A percentile compares a stretch with the other conserved stretches of the same genome.
Conservation (phyloP, 2,113 vertebrate genomes). For the Phylloscopus whistleri region DNA sequence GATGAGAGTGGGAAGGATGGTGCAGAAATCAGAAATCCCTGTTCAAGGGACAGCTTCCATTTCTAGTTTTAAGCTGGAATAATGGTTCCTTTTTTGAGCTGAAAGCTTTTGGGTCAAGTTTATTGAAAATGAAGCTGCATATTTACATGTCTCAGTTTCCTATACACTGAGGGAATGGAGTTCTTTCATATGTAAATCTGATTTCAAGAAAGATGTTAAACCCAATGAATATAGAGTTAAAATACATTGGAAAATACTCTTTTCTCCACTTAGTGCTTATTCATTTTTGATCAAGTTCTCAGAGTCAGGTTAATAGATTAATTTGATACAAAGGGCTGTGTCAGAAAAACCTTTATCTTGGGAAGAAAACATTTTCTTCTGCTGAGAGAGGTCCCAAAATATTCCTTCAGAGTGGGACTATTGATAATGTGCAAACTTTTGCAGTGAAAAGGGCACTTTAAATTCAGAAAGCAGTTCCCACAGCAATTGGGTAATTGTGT, state of each 20-base stretch:
- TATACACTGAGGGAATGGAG: not conserved
- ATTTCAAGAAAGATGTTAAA: not conserved
- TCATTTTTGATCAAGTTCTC: not conserved
- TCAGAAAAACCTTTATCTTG: not conserved
- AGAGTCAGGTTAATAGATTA: not conserved
- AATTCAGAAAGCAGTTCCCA: not conserved
- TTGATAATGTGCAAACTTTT: not conserved
- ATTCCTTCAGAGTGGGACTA: not conserved
- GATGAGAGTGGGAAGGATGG: not conserved
- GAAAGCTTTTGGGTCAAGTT: not conserved
- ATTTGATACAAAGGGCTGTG: not conserved
- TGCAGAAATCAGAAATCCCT: not conserved
- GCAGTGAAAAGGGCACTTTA: not conserved
- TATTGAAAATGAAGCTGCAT: not conserved
- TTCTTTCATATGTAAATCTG: not conserved
- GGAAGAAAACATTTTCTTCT: not conserved
- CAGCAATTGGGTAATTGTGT: not conserved
- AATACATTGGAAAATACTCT: not conserved
- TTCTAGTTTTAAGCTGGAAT: not conserved
- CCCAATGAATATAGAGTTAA: not conserved
- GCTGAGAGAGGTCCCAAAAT: not conserved
- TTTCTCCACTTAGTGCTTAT: not conserved
- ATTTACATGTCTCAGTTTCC: not conserved
- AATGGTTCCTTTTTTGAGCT: not conserved
- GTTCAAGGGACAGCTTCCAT: not conserved